Evolutionary conservation across 2,113 vertebrate genomes (phyloP).

Genomic region (Oreochromis niloticus): DNA sequence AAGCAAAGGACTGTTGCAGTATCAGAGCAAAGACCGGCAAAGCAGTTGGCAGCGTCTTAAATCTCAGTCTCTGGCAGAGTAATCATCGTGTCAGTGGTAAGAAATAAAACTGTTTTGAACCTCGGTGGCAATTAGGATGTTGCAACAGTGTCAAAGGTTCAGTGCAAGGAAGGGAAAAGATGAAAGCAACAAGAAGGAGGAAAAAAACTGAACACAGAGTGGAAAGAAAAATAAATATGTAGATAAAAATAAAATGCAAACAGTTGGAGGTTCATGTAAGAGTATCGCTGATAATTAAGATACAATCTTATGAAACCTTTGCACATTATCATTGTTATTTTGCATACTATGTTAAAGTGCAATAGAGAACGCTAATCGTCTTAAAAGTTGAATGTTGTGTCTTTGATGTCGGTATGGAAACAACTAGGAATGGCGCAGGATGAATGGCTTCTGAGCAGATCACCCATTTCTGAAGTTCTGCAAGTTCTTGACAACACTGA

Average conservation of each 20-base stretch:
- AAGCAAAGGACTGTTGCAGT: neutral
- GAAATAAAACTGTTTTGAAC: neutral
- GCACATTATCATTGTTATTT: neutral
- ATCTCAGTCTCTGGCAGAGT: neutral
- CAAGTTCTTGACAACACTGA: neutral
- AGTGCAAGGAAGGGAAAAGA: neutral
- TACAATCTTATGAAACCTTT: neutral
- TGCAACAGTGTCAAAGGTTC: neutral
- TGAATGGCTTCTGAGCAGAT: neutral
- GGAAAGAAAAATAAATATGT: neutral
- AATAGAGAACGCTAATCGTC: neutral
- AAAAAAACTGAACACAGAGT: neutral
- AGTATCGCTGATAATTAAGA: neutral
- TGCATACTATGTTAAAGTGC: neutral
- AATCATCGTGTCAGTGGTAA: neutral
- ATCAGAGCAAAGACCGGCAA: neutral
- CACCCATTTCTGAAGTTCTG: neutral
- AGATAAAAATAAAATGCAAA: neutral
- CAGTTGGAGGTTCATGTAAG: neutral
- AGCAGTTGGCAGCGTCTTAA: neutral
- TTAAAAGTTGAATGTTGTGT: neutral
- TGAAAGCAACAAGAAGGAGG: neutral
- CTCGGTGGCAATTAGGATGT: neutral
- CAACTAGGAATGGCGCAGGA: neutral
- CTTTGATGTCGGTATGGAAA: neutral